These are phyloP conservation scores for Donacobius atricapilla DNA, from an alignment of 2,113 vertebrate species.

Conservation along the genomic window DNA sequence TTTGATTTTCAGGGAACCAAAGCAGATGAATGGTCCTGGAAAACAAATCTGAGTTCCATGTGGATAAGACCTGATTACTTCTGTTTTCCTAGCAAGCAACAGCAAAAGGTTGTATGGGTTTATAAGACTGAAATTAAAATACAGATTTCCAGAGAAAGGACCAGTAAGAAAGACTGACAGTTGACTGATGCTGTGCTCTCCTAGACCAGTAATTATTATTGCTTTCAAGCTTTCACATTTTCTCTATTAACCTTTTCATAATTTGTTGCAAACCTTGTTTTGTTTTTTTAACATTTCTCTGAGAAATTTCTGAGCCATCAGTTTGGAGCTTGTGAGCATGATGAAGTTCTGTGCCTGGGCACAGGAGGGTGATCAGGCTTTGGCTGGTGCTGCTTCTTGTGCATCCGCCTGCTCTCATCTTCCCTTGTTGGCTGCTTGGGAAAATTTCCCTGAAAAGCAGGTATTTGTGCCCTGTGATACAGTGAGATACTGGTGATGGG, in stretches of 20 bases:
- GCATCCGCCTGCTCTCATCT: neutral
- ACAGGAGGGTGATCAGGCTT: neutral
- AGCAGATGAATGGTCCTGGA: neutral
- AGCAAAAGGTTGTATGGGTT: neutral
- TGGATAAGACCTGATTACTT: neutral
- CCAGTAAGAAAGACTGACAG: neutral
- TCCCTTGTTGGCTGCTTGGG: neutral
- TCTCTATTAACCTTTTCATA: neutral
- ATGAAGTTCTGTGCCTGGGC: neutral
- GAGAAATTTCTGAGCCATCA: neutral
- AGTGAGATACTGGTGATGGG: neutral
- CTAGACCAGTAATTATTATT: neutral
- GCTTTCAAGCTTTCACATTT: neutral
- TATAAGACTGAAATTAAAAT: neutral
- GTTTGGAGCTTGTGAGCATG: neutral
- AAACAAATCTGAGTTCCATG: neutral
- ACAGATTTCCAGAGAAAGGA: neutral
- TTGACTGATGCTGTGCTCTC: neutral
- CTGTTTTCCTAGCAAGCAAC: neutral
- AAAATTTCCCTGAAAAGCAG: neutral
- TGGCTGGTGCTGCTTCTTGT: neutral
- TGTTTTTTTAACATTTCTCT: neutral
- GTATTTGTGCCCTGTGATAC: accelerated
- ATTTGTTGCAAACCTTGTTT: neutral
- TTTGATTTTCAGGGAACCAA: neutral